Conservation (phyloP, 2,113 vertebrate genomes). For the Macquaria ambigua region DNA sequence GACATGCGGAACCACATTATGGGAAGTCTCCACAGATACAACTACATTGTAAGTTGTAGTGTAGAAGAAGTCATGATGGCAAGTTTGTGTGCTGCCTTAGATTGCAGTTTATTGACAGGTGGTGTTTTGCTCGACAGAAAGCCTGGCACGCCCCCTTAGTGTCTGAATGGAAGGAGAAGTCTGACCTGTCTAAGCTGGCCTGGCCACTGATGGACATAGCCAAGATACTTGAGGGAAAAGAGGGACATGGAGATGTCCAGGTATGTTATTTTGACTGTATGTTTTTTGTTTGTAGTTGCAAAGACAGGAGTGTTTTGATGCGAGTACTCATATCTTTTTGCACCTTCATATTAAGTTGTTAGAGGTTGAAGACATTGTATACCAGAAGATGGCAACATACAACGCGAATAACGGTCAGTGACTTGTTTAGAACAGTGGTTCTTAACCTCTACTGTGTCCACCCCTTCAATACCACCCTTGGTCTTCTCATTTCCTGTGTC, state of each 20-base stretch:
- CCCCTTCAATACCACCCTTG: background rate
- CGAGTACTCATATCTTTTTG: constrained; percentile 14
- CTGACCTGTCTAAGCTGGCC: constrained; percentile 73
- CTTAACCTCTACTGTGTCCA: background rate
- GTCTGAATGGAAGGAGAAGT: constrained; percentile 48
- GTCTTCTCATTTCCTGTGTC: background rate
- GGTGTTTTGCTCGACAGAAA: constrained; percentile 65
- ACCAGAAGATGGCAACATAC: constrained; percentile 61
- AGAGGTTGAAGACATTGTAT: constrained; percentile 61
- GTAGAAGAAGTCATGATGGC: background rate
- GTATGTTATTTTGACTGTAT: constrained; percentile 31
- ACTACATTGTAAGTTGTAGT: constrained; percentile 76
- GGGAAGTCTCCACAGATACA: constrained; percentile 81
- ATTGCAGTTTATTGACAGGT: background rate
- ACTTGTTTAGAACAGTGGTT: background rate
- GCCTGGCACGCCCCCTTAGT: constrained; percentile 57
- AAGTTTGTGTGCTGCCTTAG: background rate
- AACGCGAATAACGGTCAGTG: constrained; percentile 67
- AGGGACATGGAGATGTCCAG: constrained; percentile 77
- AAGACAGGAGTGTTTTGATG: background rate
- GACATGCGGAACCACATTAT: constrained; percentile 81
- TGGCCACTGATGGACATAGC: constrained; percentile 80
- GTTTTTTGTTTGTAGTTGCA: background rate
- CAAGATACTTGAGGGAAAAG: constrained; percentile 65
- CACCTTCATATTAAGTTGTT: constrained; percentile 65